Percentiles rank a stretch among this genome's conserved stretches.
Evolutionary conservation across 2,797 vertebrate species (phyloP).

Genomic region (Botia kubotai): DNA sequence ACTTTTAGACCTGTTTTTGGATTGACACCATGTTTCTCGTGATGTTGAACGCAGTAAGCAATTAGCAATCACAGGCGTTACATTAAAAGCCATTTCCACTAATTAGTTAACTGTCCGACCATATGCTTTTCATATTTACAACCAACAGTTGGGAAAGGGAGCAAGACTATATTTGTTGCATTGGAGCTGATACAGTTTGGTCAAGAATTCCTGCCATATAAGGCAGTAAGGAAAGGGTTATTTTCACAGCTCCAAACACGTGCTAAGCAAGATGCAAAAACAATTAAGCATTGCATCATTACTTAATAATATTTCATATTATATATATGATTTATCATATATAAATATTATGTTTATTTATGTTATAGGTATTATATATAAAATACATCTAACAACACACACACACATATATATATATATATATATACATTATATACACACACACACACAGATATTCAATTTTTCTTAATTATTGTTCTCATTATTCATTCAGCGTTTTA

Average conservation of each 20-base stretch:
- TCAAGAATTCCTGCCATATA: slow-evolving; percentile 46
- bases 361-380: no score
- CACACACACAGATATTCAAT: no score
- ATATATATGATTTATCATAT: no score
- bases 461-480: no score
- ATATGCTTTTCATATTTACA: slow-evolving; percentile 6
- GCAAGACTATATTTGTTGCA: slow-evolving; percentile 42
- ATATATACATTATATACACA: no score
- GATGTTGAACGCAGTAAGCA: neutral
- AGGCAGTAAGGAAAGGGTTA: slow-evolving; percentile 14
- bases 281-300: neutral
- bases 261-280: slow-evolving; percentile 11
- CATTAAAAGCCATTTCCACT: neutral
- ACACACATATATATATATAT: no score
- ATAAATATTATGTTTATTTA: no score
- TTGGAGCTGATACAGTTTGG: slow-evolving; percentile 40
- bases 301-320: no score
- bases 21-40: neutral
- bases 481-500: no score
- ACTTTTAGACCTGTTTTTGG: neutral
- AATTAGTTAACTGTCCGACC: neutral
- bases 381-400: no score
- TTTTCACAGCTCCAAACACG: slow-evolving; percentile 32
- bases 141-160: slow-evolving; percentile 2
- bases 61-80: neutral